phyloP scores from a whole-genome alignment of 2,888 invertebrate species.

The Ophion obscuratus region DNA sequence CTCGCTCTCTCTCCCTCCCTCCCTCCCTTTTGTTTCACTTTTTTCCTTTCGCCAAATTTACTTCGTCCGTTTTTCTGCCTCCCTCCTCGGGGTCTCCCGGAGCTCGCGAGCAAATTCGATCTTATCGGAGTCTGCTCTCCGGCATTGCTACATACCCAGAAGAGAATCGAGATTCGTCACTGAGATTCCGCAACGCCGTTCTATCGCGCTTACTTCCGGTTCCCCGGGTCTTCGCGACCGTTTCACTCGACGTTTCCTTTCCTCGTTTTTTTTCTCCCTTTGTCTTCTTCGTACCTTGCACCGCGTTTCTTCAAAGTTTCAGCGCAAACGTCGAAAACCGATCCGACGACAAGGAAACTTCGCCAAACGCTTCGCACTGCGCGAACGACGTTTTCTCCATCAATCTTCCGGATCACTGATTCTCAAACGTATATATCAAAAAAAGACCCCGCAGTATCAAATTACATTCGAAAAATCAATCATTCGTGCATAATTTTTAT shows the following conservation, averaged over 20 bases:
- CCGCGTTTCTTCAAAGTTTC: conserved; percentile 5
- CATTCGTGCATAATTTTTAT: conserved; percentile 45
- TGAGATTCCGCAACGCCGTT: conserved; percentile 30
- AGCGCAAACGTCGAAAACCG: not conserved
- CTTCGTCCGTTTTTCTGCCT: conserved; percentile 34
- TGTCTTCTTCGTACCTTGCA: not conserved
- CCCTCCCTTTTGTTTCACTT: conserved; percentile 9
- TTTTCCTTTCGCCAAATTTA: conserved; percentile 52
- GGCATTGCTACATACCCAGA: conserved; percentile 17
- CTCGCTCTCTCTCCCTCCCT: too few species aligned
- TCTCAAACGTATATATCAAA: not conserved
- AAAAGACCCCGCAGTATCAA: conserved; percentile 34
- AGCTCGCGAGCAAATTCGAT: conserved; percentile 77
- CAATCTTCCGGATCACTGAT: not conserved
- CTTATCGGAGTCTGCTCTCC: conserved; percentile 69
- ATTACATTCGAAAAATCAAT: conserved; percentile 40
- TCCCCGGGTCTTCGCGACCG: conserved; percentile 43
- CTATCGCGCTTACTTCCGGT: conserved; percentile 40
- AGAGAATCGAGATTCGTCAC: conserved; percentile 42
- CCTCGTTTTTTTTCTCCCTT: not conserved
- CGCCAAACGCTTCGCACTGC: too few species aligned
- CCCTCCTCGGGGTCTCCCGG: conserved; percentile 66
- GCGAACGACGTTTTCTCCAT: too few species aligned
- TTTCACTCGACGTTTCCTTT: conserved; percentile 6
- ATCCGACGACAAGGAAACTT: too few species aligned